Percentiles rank a stretch among this genome's conserved stretches.
Conservation (phyloP, 2,797 vertebrate genomes). For the Molossus molossus region DNA sequence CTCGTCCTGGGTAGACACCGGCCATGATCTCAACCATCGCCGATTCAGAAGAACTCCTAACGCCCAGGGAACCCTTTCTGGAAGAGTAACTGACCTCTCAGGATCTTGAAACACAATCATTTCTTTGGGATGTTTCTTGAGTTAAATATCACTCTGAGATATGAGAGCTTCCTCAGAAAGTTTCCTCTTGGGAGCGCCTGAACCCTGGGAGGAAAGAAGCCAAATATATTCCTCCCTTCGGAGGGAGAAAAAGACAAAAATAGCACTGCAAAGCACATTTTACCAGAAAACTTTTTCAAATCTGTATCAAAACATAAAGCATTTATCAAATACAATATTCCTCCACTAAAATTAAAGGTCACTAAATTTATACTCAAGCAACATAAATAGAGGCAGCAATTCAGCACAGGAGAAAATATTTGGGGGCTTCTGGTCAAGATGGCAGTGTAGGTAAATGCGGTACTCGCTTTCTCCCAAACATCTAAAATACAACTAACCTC, state of each 20-base stretch:
- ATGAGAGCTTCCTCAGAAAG: background rate
- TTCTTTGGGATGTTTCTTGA: constrained; percentile 15
- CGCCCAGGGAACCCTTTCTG: background rate
- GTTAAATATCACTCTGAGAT: background rate
- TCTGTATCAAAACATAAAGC: constrained; percentile 4
- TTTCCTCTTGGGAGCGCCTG: background rate
- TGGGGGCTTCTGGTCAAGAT: background rate
- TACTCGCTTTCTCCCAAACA: background rate
- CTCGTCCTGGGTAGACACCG: background rate
- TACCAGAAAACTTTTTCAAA: background rate
- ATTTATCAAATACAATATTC: background rate
- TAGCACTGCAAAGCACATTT: background rate
- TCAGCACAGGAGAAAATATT: constrained; percentile 40
- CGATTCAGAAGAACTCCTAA: background rate
- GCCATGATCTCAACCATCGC: rapidly evolving
- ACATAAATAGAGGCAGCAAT: constrained; percentile 10
- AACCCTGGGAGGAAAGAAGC: background rate
- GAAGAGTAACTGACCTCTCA: background rate
- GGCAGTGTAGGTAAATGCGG: background rate
- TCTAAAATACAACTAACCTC: background rate
- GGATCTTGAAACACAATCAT: background rate
- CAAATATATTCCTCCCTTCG: background rate
- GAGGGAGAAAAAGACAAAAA: background rate
- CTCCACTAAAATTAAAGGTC: constrained; percentile 16
- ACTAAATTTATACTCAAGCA: constrained; percentile 44